Base-by-base conservation (phyloP, 1,140 invertebrate species). In the Halictus rubicundus region DNA sequence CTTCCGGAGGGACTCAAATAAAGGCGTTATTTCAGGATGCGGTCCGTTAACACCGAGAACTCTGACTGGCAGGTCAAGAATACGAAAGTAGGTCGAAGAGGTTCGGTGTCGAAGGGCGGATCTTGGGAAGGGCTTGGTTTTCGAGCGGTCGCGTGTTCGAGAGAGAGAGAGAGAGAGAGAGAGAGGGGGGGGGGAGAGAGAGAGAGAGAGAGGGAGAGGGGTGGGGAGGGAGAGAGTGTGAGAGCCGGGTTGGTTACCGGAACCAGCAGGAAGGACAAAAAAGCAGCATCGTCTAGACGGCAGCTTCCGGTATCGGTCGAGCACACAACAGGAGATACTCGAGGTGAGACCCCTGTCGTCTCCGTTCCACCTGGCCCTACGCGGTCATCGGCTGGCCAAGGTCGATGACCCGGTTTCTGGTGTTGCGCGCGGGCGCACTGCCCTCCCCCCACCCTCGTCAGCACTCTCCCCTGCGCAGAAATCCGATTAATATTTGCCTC, bases 271-370 rank as follows among this genome's bases (percentile, higher is more conserved):
- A 57, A 25, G 73, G 68, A 68, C 72, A 85, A 81, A 87, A 83
- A 84, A 80, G 80, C 83, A 72, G 68, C 54, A 88, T 85, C 88
- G 91, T 92, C 90, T 91, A 91, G 91, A 91, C 90, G 84, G 88
- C 81, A 84, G 85, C 87, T 92, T 92, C 91, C 91, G 90, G 90
- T 86, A 87, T 85, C 82, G 88, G 9, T 57, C 39, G 39, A 70
- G 57, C 23, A 52, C 46, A 54, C 57, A 57, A 73, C 65, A 21
- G 57, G 16, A 37, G 61, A 74, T 61, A 16, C 69, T 49, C 59
- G 37, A 37, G 16, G 83, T 83, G 19, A 54, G 60, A 57, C 21
- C 54, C 54, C 54, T 6, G 54, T 57, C 54, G 54, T 21, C 54
- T n/a, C 21, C 54, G 54, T 79, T 88, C 78, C 89, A 91, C 89